phyloP scores from a whole-genome alignment of 2,113 vertebrate species.

The Odocoileus hemionus region DNA sequence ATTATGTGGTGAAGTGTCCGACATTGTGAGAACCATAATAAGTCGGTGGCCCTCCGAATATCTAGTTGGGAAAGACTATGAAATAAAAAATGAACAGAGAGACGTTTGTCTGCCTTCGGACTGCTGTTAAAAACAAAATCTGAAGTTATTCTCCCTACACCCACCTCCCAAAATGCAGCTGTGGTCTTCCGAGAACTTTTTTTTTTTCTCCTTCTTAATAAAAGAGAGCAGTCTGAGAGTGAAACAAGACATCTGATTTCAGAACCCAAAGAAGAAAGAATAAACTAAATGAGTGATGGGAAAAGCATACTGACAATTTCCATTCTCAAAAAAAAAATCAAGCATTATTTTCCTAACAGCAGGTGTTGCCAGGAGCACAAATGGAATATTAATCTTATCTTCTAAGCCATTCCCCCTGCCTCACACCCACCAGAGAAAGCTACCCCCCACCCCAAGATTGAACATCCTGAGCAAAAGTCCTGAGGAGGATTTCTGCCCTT shows the following conservation, averaged over 20 bases:
- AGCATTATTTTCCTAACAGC: slow-evolving; percentile 11
- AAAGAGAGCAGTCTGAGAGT: not conserved
- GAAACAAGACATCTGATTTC: slow-evolving; percentile 65
- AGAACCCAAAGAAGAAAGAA: slow-evolving; percentile 41
- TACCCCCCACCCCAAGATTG: slow-evolving; percentile 55
- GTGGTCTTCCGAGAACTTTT: slow-evolving; percentile 19
- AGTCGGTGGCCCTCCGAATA: slow-evolving; percentile 40
- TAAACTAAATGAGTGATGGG: slow-evolving; percentile 25
- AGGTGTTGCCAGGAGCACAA: slow-evolving; percentile 16
- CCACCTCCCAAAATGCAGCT: slow-evolving; percentile 60
- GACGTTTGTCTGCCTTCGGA: slow-evolving; percentile 53
- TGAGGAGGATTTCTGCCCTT: not conserved
- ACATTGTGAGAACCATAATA: slow-evolving; percentile 54
- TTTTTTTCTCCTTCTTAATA: not conserved
- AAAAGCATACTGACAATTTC: slow-evolving; percentile 34
- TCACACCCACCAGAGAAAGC: not conserved
- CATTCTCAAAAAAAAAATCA: not conserved
- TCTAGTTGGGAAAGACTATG: slow-evolving; percentile 61
- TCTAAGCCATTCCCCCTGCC: slow-evolving; percentile 44
- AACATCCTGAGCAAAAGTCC: slow-evolving; percentile 41
- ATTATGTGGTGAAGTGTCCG: slow-evolving; percentile 67
- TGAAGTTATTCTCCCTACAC: slow-evolving; percentile 34
- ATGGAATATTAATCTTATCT: not conserved
- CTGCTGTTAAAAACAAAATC: slow-evolving; percentile 34
- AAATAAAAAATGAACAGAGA: slow-evolving; percentile 60